phyloP scores from a whole-genome alignment of 2,797 vertebrate species.

The Labroides dimidiatus region DNA sequence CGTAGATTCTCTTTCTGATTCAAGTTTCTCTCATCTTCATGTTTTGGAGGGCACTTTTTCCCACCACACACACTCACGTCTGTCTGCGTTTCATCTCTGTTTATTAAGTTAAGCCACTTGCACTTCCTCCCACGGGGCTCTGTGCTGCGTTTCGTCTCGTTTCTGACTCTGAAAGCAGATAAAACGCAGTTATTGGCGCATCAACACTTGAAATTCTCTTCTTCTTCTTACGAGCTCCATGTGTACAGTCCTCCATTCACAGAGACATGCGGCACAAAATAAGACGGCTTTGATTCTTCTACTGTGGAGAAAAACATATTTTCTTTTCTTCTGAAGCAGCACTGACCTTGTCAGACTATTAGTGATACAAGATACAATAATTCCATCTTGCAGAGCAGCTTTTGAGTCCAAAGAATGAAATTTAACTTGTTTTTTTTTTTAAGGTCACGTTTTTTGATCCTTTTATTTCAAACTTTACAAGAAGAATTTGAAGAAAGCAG shows the following conservation, averaged over 20 bases:
- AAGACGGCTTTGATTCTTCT: not conserved
- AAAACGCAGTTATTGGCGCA: not conserved
- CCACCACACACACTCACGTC: no score
- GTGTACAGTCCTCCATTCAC: not conserved
- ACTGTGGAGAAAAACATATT: not conserved
- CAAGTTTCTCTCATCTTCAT: not conserved
- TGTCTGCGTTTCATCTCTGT: constrained; percentile 42
- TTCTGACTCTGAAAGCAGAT: constrained; percentile 9
- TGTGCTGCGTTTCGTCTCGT: constrained; percentile 26
- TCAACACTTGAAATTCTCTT: constrained; percentile 6
- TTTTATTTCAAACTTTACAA: no score
- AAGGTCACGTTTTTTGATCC: no score
- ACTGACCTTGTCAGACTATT: no score
- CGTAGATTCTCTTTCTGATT: not conserved
- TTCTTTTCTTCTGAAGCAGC: not conserved
- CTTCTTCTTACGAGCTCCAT: not conserved
- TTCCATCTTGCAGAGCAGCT: no score
- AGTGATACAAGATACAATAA: no score
- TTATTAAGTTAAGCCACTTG: constrained; percentile 52
- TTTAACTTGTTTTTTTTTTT: no score
- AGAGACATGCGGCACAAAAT: not conserved
- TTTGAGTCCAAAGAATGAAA: no score
- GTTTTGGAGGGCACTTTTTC: constrained; percentile 27
- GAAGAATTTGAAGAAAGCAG: no score
- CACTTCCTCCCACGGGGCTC: constrained; percentile 26